These are phyloP conservation scores for Drosophila cyrtoloma DNA, from an alignment of 2,888 invertebrate species.

Conservation along the genomic window DNA sequence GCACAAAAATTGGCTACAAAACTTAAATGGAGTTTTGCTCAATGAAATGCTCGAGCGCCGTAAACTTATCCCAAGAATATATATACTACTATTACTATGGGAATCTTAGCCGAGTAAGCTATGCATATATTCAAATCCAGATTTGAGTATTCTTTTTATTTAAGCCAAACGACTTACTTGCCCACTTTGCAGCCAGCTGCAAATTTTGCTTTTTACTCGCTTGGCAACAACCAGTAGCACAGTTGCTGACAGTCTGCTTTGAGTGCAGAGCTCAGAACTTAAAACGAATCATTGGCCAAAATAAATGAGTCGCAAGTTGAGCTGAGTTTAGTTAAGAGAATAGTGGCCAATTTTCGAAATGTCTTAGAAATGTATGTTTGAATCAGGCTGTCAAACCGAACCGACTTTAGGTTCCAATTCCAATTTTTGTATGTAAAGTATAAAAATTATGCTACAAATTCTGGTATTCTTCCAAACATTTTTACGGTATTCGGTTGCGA, in stretches of 20 bases:
- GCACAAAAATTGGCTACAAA: background rate
- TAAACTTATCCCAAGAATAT: no score
- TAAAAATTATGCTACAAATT: background rate
- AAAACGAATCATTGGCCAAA: background rate
- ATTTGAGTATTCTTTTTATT: background rate
- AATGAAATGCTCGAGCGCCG: background rate
- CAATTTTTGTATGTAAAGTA: background rate
- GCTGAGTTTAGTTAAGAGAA: constrained; percentile 26
- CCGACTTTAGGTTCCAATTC: background rate
- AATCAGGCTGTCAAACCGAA: background rate
- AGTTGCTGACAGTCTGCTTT: background rate
- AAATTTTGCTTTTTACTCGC: constrained; percentile 6
- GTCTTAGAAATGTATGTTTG: background rate
- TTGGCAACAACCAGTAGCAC: background rate
- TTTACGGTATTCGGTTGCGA: background rate
- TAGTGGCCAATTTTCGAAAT: constrained; percentile 30
- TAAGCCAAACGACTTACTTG: background rate
- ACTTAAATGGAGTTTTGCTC: background rate
- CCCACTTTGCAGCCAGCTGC: background rate
- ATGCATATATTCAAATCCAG: background rate
- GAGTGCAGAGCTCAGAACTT: background rate
- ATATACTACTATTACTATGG: background rate
- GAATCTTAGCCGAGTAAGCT: background rate
- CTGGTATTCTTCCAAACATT: no score
- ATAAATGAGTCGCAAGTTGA: constrained; percentile 5